Evolutionary conservation across 2,888 invertebrate genomes (phyloP).

Genomic region (Habrosyne pyritoides): DNA sequence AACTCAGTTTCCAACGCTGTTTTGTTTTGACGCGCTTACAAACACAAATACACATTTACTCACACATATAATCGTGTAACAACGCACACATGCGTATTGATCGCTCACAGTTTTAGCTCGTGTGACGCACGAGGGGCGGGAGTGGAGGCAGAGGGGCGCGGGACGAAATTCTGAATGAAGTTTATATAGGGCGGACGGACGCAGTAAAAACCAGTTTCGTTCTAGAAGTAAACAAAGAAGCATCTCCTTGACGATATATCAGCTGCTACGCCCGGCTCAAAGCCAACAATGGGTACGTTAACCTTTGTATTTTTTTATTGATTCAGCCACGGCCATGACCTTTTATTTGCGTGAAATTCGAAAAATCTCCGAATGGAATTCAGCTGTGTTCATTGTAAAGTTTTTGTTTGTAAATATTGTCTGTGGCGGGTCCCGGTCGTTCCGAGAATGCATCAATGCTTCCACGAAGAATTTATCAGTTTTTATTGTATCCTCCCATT

Average conservation of each 20-base stretch:
- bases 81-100: slow-evolving; percentile 20
- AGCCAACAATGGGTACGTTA: slow-evolving; percentile 71
- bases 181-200: slow-evolving; percentile 71
- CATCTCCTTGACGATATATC: slow-evolving; percentile 50
- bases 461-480: too few species aligned
- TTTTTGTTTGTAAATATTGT: not conserved
- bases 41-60: slow-evolving; percentile 21
- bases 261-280: slow-evolving; percentile 44
- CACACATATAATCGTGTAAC: slow-evolving; percentile 22
- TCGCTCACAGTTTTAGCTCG: slow-evolving; percentile 33
- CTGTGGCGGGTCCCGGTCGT: not conserved
- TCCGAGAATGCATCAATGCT: too few species aligned
- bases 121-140: slow-evolving; percentile 61
- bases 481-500: too few species aligned
- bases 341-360: not conserved
- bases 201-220: slow-evolving; percentile 65
- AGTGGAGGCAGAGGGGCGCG: slow-evolving; percentile 27
- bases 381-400: not conserved
- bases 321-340: slow-evolving; percentile 12
- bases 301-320: slow-evolving; percentile 28
- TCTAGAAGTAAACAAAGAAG: slow-evolving; percentile 68
- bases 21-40: slow-evolving; percentile 3
- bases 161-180: slow-evolving; percentile 44
- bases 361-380: not conserved
- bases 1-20: not conserved